Evolutionary conservation across 2,888 invertebrate species (phyloP).

Genomic region (Dione vanillae): DNA sequence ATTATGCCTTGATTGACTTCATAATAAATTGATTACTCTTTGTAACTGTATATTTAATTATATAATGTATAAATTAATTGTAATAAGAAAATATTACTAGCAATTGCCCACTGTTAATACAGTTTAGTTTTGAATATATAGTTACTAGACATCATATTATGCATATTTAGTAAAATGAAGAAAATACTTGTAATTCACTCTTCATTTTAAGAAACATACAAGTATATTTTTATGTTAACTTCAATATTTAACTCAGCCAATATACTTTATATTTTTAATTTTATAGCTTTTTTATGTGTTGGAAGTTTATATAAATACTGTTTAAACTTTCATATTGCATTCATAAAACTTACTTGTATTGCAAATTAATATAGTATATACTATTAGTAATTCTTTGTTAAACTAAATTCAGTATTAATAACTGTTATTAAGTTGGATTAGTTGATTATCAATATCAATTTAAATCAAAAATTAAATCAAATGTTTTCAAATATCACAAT

Average conservation of each 20-base stretch:
- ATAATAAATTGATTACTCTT: constrained; percentile 31
- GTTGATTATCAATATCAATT: too few relatives aligned
- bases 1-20: constrained; percentile 32
- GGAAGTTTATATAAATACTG: too few relatives aligned
- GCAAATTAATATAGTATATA: too few relatives aligned
- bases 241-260: too few relatives aligned
- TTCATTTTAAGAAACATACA: too few relatives aligned
- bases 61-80: constrained; percentile 15
- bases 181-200: not conserved
- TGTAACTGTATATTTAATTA: constrained; percentile 15
- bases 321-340: not conserved
- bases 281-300: too few relatives aligned
- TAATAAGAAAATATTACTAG: constrained; percentile 9
- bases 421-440: not conserved
- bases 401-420: not conserved
- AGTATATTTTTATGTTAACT: too few relatives aligned
- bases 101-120: not conserved
- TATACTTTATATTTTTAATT: too few relatives aligned
- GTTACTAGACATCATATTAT: constrained; percentile 17
- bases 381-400: too few relatives aligned
- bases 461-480: too few relatives aligned
- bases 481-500: too few relatives aligned
- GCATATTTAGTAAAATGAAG: not conserved
- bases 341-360: not conserved
- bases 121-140: not conserved